Evolutionary conservation across 2,113 vertebrate genomes (phyloP).

Genomic region (Phoxinus phoxinus): DNA sequence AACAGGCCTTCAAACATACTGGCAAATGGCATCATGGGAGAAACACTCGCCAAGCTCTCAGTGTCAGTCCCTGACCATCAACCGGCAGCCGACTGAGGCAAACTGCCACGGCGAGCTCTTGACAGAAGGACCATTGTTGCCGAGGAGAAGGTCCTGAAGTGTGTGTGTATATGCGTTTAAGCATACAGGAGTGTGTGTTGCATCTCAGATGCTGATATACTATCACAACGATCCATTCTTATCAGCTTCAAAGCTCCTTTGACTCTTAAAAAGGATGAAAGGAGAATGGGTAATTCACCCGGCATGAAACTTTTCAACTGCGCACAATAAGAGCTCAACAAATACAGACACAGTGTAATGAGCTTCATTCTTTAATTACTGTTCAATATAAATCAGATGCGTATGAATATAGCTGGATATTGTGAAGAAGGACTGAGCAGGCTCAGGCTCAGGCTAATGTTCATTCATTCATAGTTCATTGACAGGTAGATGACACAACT

Average conservation of each 20-base stretch:
- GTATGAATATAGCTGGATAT: not conserved
- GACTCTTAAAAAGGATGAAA: conserved; percentile 23
- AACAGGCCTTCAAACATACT: conserved; percentile 38
- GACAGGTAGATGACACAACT: conserved; percentile 22
- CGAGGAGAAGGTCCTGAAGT: not conserved
- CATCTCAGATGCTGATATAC: conserved; percentile 2
- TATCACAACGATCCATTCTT: conserved; percentile 5
- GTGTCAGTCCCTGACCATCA: conserved; percentile 33
- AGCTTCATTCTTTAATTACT: not conserved
- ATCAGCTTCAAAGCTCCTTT: conserved; percentile 30
- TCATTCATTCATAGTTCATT: conserved; percentile 33
- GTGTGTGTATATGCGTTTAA: conserved; percentile 39
- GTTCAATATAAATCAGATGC: not conserved
- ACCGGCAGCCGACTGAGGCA: conserved; percentile 8
- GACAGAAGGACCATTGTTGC: conserved; percentile 41
- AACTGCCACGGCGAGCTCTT: conserved; percentile 32
- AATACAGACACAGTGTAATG: conserved; percentile 2
- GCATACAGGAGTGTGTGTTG: not conserved
- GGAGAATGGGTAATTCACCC: not conserved
- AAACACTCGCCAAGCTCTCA: conserved; percentile 35
- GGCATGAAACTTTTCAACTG: not conserved
- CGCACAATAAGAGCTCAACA: not conserved
- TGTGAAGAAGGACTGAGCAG: not conserved
- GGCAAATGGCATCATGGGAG: conserved; percentile 45
- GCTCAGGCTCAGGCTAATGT: not conserved